These are phyloP conservation scores for Diplodus puntazzo DNA, from an alignment of 2,797 vertebrate species.

Conservation along the genomic window DNA sequence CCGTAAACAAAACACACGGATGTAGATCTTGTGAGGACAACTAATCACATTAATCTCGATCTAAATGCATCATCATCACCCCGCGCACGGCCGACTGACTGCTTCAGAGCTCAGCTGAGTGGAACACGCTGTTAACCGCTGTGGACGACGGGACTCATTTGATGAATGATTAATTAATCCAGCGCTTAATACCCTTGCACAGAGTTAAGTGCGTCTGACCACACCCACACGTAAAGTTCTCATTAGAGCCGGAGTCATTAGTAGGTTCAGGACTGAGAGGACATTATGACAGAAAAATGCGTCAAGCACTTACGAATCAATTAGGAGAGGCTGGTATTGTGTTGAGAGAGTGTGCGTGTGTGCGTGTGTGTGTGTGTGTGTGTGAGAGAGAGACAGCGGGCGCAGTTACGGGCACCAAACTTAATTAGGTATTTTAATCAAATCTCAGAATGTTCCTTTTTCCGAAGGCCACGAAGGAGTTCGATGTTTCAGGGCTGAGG, in stretches of 20 bases:
- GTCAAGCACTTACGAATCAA: slow-evolving; percentile 49
- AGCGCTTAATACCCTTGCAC: slow-evolving; percentile 48
- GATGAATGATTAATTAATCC: slow-evolving; percentile 72
- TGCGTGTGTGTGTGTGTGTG: slow-evolving; percentile 7
- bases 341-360: slow-evolving; percentile 1
- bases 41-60: slow-evolving; percentile 49
- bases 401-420: slow-evolving; percentile 23
- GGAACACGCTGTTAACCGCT: slow-evolving; percentile 34
- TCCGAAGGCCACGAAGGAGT: slow-evolving; percentile 23
- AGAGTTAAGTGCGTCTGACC: slow-evolving; percentile 51
- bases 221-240: slow-evolving; percentile 22
- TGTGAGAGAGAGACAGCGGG: not conserved
- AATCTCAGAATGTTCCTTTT: slow-evolving; percentile 19
- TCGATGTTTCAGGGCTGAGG: slow-evolving; percentile 2
- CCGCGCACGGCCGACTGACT: slow-evolving; percentile 4
- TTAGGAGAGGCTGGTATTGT: slow-evolving; percentile 25
- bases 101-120: slow-evolving; percentile 38
- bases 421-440: slow-evolving; percentile 37
- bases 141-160: slow-evolving; percentile 46
- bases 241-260: slow-evolving; percentile 48
- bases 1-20: slow-evolving; percentile 29
- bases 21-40: not conserved
- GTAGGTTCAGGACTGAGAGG: slow-evolving; percentile 27
- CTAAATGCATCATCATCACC: slow-evolving; percentile 39
- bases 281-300: slow-evolving; percentile 43